A percentile compares a stretch with the other conserved stretches of the same genome.
phyloP scores from a whole-genome alignment of 2,113 vertebrate genomes.

The Murina feae region DNA sequence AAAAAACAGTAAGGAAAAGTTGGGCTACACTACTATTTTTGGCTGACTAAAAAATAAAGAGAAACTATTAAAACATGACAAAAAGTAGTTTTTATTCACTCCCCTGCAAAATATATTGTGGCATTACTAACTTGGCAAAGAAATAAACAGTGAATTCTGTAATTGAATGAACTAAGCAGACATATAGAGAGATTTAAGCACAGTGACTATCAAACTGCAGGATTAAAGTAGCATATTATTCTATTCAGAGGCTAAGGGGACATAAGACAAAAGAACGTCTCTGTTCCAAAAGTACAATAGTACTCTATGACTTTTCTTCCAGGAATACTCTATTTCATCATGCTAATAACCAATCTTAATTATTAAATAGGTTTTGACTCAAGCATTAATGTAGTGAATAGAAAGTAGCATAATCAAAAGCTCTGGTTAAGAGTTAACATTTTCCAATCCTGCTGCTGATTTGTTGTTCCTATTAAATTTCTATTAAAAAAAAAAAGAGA shows the following conservation, averaged over 20 bases:
- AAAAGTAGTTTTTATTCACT: constrained; percentile 22
- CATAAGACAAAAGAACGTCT: constrained; percentile 11
- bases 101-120: constrained; percentile 12
- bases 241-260: constrained; percentile 7
- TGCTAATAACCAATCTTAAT: constrained; percentile 45
- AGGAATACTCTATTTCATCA: constrained; percentile 40
- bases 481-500: constrained; percentile 19
- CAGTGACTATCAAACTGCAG: neutral
- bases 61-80: constrained; percentile 16
- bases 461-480: constrained; percentile 2
- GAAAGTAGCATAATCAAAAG: neutral
- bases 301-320: constrained; percentile 28
- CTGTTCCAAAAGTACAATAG: constrained; percentile 34
- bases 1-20: neutral
- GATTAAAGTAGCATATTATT: constrained; percentile 44
- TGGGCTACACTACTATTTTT: neutral
- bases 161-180: constrained; percentile 5
- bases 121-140: constrained; percentile 14
- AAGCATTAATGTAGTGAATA: constrained; percentile 23
- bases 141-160: constrained; percentile 34
- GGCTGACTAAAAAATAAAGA: neutral
- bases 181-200: constrained; percentile 21
- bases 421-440: constrained; percentile 12
- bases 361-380: constrained; percentile 46
- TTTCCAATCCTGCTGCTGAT: neutral